Evolutionary conservation across 2,113 vertebrate genomes (phyloP).

Genomic region (Hippolais icterina): DNA sequence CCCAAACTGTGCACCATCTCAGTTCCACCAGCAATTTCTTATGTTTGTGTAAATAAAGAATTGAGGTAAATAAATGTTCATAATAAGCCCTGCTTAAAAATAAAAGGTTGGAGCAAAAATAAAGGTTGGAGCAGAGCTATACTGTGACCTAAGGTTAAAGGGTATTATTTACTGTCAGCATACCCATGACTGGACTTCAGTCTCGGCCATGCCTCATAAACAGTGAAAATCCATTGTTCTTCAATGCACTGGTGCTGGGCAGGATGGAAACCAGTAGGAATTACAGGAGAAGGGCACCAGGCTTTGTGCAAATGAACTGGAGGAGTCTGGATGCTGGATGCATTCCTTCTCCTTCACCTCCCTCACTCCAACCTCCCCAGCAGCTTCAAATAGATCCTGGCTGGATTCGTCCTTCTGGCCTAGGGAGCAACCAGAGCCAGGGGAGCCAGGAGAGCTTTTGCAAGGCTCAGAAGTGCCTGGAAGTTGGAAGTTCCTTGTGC

Average conservation of each 20-base stretch:
- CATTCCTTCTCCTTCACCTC: not conserved
- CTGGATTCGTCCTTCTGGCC: not conserved
- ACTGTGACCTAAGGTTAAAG: not conserved
- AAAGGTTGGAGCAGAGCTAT: not conserved
- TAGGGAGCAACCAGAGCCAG: fast-evolving
- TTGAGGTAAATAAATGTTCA: not conserved
- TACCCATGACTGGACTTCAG: not conserved
- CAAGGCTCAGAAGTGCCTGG: not conserved
- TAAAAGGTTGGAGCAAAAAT: not conserved
- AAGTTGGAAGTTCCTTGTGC: not conserved
- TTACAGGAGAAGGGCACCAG: not conserved
- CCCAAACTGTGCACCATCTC: not conserved
- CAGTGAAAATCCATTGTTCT: not conserved
- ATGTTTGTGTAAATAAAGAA: not conserved
- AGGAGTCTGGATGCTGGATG: not conserved
- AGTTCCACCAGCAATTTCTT: not conserved
- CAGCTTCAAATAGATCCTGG: not conserved
- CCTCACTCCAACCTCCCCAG: not conserved
- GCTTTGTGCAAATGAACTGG: fast-evolving
- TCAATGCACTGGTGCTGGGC: not conserved
- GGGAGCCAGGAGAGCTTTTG: not conserved
- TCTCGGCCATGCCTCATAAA: not conserved
- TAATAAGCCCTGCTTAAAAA: not conserved
- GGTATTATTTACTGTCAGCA: not conserved
- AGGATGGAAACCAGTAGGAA: not conserved